Percentiles rank a stretch among this genome's conserved stretches.
Conservation (phyloP, 2,888 invertebrate species). For the Troglohyphantes excavatus region DNA sequence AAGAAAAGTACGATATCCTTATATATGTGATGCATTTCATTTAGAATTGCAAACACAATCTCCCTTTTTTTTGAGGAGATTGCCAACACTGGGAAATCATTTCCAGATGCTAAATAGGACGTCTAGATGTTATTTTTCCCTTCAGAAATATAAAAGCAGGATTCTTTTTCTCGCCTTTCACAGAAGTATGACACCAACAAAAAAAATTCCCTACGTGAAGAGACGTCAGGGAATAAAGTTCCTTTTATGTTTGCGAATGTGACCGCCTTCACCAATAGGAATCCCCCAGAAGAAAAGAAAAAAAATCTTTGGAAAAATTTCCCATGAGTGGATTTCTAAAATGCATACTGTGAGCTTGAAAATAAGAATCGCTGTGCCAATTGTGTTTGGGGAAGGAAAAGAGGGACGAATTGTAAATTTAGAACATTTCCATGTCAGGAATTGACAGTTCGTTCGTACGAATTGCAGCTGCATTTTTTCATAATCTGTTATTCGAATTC, state of each 20-base stretch:
- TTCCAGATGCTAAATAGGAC: slow-evolving; percentile 55
- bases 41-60: slow-evolving; percentile 52
- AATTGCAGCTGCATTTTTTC: no score
- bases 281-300: neutral
- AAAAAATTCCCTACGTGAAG: slow-evolving; percentile 25
- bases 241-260: slow-evolving; percentile 50
- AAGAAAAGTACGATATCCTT: neutral
- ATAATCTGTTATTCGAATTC: no score
- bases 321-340: slow-evolving; percentile 49
- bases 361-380: slow-evolving; percentile 23
- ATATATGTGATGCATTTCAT: slow-evolving; percentile 24
- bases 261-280: slow-evolving; percentile 38
- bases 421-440: neutral
- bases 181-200: slow-evolving; percentile 35
- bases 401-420: slow-evolving; percentile 11
- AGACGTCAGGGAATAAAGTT: slow-evolving; percentile 27
- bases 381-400: slow-evolving; percentile 12
- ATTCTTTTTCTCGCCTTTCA: neutral
- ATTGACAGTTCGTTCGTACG: neutral
- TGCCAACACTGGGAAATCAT: slow-evolving; percentile 46
- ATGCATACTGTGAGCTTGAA: slow-evolving; percentile 10
- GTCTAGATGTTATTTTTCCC: neutral
- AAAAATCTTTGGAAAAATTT: slow-evolving; percentile 41
- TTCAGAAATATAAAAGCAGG: neutral
- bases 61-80: slow-evolving; percentile 26